These are phyloP conservation scores for Chelidonichthys spinosus DNA, from an alignment of 2,797 vertebrate genomes.

Conservation along the genomic window DNA sequence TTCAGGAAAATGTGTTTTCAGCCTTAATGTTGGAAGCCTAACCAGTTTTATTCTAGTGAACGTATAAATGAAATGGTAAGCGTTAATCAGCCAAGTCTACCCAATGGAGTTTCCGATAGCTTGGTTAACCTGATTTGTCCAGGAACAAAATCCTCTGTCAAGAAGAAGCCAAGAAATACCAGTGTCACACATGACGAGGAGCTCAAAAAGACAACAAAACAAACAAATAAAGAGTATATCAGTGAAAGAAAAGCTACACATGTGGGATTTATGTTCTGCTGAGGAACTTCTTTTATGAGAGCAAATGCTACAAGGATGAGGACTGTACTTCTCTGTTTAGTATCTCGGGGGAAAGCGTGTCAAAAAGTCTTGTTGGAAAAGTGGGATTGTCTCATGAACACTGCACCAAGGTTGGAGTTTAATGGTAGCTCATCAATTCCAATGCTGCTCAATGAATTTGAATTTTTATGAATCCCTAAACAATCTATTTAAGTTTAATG, in stretches of 20 bases:
- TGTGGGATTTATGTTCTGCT: neutral
- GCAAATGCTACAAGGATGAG: neutral
- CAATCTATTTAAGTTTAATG: neutral
- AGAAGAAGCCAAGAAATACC: neutral
- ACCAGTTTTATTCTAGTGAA: neutral
- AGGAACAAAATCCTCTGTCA: neutral
- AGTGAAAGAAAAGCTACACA: neutral
- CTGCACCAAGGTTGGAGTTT: neutral
- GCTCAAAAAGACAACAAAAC: neutral
- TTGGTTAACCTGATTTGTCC: neutral
- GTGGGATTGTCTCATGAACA: rapidly evolving
- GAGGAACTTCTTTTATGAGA: neutral
- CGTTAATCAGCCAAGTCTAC: neutral
- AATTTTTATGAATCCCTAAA: neutral
- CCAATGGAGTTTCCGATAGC: neutral
- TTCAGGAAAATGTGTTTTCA: neutral
- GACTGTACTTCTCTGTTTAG: neutral
- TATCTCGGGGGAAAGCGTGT: neutral
- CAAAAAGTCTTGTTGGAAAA: neutral
- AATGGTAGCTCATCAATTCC: neutral
- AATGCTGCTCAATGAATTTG: neutral
- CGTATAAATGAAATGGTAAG: neutral
- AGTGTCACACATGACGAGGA: neutral
- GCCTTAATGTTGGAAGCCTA: neutral
- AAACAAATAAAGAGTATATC: too few relatives aligned